A percentile compares a stretch with the other conserved stretches of the same genome.
Conservation (phyloP, 1,140 invertebrate species). For the Leptinotarsa texana region DNA sequence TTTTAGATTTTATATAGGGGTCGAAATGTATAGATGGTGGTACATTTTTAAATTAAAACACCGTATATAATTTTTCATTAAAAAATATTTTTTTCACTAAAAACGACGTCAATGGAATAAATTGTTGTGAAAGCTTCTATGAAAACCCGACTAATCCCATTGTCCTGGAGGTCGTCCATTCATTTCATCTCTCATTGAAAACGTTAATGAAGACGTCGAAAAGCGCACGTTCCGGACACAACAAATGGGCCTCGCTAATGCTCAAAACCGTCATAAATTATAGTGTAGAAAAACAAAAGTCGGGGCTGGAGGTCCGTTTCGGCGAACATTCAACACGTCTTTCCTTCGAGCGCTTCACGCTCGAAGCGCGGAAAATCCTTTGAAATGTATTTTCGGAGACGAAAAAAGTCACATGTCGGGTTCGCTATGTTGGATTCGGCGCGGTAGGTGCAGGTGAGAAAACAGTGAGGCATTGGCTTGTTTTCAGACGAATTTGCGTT, state of each 20-base stretch:
- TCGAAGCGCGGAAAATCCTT: not conserved
- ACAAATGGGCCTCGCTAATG: not conserved
- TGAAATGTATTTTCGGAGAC: not conserved
- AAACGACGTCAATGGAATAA: no score
- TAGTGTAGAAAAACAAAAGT: constrained; percentile 1
- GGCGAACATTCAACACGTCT: not conserved
- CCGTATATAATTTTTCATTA: no score
- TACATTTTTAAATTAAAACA: no score
- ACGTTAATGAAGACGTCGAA: constrained; percentile 5
- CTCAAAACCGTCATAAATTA: constrained; percentile 3
- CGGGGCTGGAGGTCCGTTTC: not conserved
- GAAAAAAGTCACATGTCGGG: not conserved
- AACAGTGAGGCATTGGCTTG: no score
- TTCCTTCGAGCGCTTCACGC: not conserved
- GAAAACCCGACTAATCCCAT: not conserved
- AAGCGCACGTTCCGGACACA: constrained; percentile 1
- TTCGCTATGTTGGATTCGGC: not conserved
- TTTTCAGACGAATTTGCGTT: no score
- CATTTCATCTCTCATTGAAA: constrained; percentile 8
- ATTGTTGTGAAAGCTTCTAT: not conserved
- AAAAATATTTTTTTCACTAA: no score
- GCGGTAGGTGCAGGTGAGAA: no score
- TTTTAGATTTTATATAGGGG: no score
- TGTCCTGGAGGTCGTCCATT: not conserved
- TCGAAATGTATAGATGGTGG: no score